phyloP scores from a whole-genome alignment of 2,888 invertebrate genomes.

The Folsomia manolachei region DNA sequence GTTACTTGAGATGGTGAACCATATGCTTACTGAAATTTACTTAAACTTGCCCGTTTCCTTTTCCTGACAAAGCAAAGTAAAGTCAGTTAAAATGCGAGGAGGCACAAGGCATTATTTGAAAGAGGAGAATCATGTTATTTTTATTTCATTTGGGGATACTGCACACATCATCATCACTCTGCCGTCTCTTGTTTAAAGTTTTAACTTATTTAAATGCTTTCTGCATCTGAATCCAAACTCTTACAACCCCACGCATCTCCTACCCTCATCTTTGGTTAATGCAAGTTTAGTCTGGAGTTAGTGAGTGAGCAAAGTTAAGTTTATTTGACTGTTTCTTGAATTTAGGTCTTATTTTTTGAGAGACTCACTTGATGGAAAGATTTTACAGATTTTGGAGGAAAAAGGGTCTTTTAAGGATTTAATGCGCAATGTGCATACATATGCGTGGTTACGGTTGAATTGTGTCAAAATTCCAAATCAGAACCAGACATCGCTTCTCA shows the following conservation, averaged over 20 bases:
- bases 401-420: background rate
- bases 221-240: no score
- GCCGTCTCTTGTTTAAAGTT: background rate
- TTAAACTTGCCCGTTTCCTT: no score
- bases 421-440: background rate
- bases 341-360: background rate
- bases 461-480: background rate
- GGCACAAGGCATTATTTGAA: conserved; percentile 9
- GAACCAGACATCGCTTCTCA: background rate
- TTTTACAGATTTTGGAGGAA: background rate
- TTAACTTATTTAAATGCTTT: background rate
- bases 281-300: no score
- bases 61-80: no score
- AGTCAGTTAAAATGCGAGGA: conserved; percentile 8
- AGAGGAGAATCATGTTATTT: conserved; percentile 15
- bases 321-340: background rate
- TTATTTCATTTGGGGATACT: no score
- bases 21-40: conserved; percentile 50
- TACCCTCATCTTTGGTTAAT: no score
- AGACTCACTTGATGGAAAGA: background rate
- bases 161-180: no score
- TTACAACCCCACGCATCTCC: no score
- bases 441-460: background rate
- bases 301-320: background rate
- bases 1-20: conserved; percentile 47